These are phyloP conservation scores for Tetragonula carbonaria DNA, from an alignment of 2,888 invertebrate species.

Conservation along the genomic window DNA sequence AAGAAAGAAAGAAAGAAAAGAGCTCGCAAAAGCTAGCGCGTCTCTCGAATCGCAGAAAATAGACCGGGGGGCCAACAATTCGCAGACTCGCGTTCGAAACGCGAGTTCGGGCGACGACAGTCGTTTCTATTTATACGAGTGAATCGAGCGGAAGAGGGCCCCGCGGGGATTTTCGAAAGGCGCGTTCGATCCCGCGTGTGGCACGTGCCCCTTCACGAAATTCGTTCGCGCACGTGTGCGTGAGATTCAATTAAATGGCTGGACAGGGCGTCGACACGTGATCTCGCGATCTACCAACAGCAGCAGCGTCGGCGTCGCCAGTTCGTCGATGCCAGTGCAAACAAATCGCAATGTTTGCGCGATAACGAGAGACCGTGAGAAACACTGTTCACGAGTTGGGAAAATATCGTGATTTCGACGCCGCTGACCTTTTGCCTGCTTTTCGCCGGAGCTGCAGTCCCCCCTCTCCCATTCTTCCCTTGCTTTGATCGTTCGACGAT, in stretches of 20 bases:
- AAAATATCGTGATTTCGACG: neutral
- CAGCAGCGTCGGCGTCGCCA: neutral
- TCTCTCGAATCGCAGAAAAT: neutral
- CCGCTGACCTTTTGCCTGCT: constrained; percentile 17
- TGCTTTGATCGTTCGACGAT: neutral
- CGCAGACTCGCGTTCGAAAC: neutral
- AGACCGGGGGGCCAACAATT: neutral
- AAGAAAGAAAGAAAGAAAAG: neutral
- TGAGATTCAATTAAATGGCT: constrained; percentile 75
- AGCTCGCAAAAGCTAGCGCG: no score
- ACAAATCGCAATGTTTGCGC: constrained; percentile 47
- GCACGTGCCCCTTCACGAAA: constrained; percentile 69
- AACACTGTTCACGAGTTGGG: constrained; percentile 11
- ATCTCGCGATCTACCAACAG: constrained; percentile 33
- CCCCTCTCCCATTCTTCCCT: no score
- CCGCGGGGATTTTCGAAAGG: constrained; percentile 32
- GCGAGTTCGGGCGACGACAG: neutral
- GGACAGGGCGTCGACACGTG: constrained; percentile 63
- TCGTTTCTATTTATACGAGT: constrained; percentile 28
- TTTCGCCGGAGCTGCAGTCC: neutral
- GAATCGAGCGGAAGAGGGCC: neutral
- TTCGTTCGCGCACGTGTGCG: constrained; percentile 73
- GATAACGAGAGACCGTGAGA: constrained; percentile 65
- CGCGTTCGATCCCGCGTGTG: constrained; percentile 40
- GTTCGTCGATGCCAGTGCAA: constrained; percentile 58